Evolutionary conservation across 1,140 invertebrate species (phyloP).

Genomic region (Chymomyza costata): DNA sequence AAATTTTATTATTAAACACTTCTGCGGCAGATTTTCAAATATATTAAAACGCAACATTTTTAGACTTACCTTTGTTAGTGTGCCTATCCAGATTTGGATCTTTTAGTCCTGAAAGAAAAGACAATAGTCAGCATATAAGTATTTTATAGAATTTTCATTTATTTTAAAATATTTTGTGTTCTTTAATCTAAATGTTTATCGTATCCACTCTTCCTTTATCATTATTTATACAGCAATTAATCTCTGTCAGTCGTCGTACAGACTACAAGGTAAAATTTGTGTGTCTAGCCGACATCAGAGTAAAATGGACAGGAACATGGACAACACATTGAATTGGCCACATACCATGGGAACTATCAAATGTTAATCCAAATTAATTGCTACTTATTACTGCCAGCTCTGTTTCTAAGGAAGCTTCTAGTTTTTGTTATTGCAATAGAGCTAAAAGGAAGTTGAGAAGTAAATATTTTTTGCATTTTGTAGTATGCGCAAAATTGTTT

Average conservation of each 20-base stretch:
- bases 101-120: slow-evolving; percentile 58
- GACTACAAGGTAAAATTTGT: slow-evolving; percentile 12
- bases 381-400: slow-evolving; percentile 60
- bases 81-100: slow-evolving; percentile 70
- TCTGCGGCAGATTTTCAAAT: no score
- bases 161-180: no score
- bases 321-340: slow-evolving; percentile 12
- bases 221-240: slow-evolving; percentile 23
- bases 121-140: background rate
- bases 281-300: slow-evolving; percentile 15
- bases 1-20: no score
- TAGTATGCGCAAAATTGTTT: no score
- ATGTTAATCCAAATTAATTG: slow-evolving; percentile 63
- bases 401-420: no score
- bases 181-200: no score
- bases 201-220: no score
- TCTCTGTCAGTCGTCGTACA: slow-evolving; percentile 32
- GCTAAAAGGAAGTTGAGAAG: no score
- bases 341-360: slow-evolving; percentile 36
- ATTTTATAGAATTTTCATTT: no score
- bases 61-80: slow-evolving; percentile 54
- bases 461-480: no score
- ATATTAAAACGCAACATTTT: no score
- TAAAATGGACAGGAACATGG: background rate
- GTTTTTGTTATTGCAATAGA: background rate